phyloP scores from a whole-genome alignment of 1,140 invertebrate genomes.

The Drosophila arizonae region DNA sequence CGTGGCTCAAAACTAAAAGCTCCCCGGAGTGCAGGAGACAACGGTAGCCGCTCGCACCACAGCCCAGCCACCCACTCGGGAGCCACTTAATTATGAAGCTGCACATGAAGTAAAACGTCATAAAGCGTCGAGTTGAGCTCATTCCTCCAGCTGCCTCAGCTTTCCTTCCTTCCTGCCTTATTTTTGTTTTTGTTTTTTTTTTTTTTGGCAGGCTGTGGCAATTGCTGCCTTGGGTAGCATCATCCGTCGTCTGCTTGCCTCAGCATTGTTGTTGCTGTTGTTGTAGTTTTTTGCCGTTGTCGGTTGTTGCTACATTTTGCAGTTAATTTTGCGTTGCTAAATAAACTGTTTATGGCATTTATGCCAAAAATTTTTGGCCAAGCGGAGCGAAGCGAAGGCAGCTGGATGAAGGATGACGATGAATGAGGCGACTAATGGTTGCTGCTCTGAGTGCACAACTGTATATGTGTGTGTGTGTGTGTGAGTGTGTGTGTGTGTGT shows the following conservation, averaged over 20 bases:
- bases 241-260: constrained; percentile 56
- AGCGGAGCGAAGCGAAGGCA: constrained; percentile 24
- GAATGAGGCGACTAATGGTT: constrained; percentile 37
- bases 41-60: constrained; percentile 4
- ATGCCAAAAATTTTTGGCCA: constrained; percentile 79
- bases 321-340: constrained; percentile 81
- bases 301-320: constrained; percentile 61
- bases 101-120: constrained; percentile 80
- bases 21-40: constrained; percentile 62
- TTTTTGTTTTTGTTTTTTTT: constrained; percentile 19
- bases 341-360: constrained; percentile 82
- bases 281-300: constrained; percentile 35
- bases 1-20: constrained; percentile 79
- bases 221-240: constrained; percentile 62
- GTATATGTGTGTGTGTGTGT: constrained; percentile 20
- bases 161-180: constrained; percentile 3
- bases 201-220: constrained; percentile 13
- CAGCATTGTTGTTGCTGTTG: constrained; percentile 32
- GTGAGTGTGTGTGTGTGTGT: background rate
- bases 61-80: constrained; percentile 6
- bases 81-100: constrained; percentile 80
- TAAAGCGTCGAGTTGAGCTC: constrained; percentile 74
- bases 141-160: background rate
- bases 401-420: constrained; percentile 71
- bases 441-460: background rate